A percentile compares a stretch with the other conserved stretches of the same genome.
phyloP scores from a whole-genome alignment of 2,113 vertebrate genomes.

The Hippopotamus amphibius region DNA sequence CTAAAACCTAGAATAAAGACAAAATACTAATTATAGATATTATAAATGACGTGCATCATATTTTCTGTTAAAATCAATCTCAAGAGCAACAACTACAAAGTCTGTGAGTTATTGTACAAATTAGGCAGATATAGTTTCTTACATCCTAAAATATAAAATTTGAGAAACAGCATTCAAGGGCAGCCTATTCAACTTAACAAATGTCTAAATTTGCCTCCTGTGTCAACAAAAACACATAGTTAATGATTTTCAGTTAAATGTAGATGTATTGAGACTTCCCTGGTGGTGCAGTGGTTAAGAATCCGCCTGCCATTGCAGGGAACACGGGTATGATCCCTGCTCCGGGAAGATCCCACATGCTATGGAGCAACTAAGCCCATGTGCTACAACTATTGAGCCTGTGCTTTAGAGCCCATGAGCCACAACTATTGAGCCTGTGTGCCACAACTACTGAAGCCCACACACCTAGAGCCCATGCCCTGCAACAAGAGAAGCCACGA shows the following conservation, averaged over 20 bases:
- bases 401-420: no score
- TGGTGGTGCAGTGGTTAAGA: no score
- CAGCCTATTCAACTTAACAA: not conserved
- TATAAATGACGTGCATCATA: not conserved
- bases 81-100: not conserved
- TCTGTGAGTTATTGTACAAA: not conserved
- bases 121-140: not conserved
- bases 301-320: no score
- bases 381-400: no score
- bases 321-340: no score
- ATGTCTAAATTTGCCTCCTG: not conserved
- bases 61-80: not conserved
- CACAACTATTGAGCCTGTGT: no score
- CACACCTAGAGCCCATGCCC: no score
- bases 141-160: not conserved
- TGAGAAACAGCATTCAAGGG: not conserved
- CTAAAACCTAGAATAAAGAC: slow-evolving; percentile 11
- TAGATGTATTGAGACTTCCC: not conserved
- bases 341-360: no score
- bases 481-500: no score
- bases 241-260: not conserved
- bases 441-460: no score
- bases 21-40: not conserved
- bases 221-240: not conserved
- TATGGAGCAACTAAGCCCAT: no score